A percentile compares a stretch with the other conserved stretches of the same genome.
Evolutionary conservation across 2,113 vertebrate species (phyloP).

Genomic region (Malurus melanocephalus): DNA sequence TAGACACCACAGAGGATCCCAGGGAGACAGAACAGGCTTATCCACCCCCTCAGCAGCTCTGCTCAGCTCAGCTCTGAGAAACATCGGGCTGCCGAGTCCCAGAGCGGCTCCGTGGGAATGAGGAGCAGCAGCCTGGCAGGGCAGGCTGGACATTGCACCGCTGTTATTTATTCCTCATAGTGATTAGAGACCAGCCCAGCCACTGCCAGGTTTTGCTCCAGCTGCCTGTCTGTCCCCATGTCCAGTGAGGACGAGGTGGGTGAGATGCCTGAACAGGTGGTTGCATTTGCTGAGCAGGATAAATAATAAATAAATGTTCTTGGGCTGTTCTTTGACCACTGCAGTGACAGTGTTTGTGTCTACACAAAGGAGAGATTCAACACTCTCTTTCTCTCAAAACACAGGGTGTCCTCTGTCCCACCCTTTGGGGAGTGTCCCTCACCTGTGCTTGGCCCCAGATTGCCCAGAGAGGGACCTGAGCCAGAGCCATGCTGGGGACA

Average conservation of each 20-base stretch:
- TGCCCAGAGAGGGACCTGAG: not conserved
- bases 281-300: not conserved
- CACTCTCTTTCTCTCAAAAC: not conserved
- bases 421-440: accelerated
- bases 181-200: not conserved
- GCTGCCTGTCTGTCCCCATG: not conserved
- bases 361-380: not conserved
- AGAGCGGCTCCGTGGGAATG: conserved; percentile 10
- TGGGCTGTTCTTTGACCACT: not conserved
- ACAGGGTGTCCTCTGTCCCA: not conserved
- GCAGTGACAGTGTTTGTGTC: not conserved
- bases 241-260: accelerated
- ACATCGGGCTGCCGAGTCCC: not conserved
- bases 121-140: not conserved
- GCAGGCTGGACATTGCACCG: not conserved
- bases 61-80: conserved; percentile 21
- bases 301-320: not conserved
- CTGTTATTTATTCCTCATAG: not conserved
- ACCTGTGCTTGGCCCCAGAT: accelerated
- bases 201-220: not conserved
- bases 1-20: not conserved
- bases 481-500: accelerated
- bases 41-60: conserved; percentile 14
- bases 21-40: not conserved
- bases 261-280: not conserved